These are phyloP conservation scores for Montifringilla adamsi DNA, from an alignment of 2,113 vertebrate genomes.

Conservation along the genomic window DNA sequence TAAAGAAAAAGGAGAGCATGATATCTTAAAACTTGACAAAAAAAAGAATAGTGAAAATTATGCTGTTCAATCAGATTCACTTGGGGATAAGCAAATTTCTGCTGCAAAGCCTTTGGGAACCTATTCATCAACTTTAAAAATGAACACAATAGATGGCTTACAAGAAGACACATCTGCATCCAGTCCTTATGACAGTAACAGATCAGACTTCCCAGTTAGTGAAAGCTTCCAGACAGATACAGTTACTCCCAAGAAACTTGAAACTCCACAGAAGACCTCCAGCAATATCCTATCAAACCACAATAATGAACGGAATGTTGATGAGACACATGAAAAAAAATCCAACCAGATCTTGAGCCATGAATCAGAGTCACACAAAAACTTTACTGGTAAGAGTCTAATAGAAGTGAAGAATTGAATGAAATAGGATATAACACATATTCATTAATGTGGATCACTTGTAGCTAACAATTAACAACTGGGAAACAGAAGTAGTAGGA, in stretches of 20 bases:
- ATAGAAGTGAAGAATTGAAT: background rate
- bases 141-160: background rate
- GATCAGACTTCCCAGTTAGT: background rate
- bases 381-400: constrained; percentile 75
- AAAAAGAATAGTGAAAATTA: background rate
- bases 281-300: background rate
- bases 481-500: background rate
- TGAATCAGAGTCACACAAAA: constrained; percentile 28
- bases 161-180: background rate
- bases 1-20: constrained; percentile 71
- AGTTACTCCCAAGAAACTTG: background rate
- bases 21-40: constrained; percentile 68
- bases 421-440: background rate
- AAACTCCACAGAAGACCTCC: background rate
- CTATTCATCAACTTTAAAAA: background rate
- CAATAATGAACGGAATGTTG: background rate
- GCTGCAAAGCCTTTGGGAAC: background rate
- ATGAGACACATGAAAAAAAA: constrained; percentile 5
- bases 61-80: background rate
- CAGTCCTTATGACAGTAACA: background rate
- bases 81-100: background rate
- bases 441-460: background rate
- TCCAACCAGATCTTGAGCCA: background rate
- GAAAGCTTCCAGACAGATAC: background rate
- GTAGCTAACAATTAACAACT: background rate